Conservation (phyloP, 2,113 vertebrate genomes). For the Dipodomys spectabilis region DNA sequence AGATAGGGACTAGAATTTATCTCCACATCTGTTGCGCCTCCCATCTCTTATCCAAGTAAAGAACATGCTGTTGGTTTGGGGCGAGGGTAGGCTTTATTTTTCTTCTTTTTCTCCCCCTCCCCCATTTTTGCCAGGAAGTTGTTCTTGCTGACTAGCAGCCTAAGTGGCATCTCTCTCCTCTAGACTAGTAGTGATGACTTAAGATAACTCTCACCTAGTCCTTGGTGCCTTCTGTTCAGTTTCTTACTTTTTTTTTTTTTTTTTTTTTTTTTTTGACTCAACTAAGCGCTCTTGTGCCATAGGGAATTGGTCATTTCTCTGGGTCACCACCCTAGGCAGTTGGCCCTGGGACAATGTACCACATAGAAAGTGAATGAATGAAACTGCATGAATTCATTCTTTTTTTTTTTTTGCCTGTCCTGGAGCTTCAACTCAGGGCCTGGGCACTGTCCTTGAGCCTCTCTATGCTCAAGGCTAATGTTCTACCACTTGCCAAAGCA, state of each 20-base stretch:
- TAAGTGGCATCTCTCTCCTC: neutral
- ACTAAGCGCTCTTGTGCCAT: neutral
- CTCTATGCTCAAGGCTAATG: no score
- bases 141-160: neutral
- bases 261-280: slow-evolving; percentile 6
- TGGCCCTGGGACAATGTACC: neutral
- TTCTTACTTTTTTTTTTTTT: neutral
- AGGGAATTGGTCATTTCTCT: neutral
- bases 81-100: neutral
- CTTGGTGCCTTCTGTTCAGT: neutral
- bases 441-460: no score
- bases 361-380: neutral
- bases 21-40: neutral
- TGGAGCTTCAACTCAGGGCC: no score
- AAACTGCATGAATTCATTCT: neutral
- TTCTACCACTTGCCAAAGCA: no score
- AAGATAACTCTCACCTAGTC: neutral
- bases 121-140: neutral
- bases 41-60: neutral
- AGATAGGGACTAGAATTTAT: neutral
- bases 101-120: neutral
- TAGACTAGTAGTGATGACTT: neutral
- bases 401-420: no score
- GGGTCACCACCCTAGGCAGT: neutral
- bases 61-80: neutral